phyloP scores from a whole-genome alignment of 2,888 invertebrate genomes.

The Gryllus longicercus region DNA sequence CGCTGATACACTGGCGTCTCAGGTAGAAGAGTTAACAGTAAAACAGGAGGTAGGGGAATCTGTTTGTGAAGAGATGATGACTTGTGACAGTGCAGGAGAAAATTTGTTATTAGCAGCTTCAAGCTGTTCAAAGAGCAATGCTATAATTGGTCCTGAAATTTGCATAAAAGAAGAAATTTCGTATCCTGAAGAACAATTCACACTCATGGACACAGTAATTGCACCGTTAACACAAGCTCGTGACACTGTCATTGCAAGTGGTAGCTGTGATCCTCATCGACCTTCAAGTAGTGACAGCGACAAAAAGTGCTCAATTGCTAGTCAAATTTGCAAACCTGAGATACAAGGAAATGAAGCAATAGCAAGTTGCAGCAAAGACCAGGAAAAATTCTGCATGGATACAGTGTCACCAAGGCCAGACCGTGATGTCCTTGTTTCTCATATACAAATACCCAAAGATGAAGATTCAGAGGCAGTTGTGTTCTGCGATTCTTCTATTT shows the following conservation, averaged over 20 bases:
- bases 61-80: not conserved
- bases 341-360: conserved; percentile 2
- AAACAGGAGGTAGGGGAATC: not conserved
- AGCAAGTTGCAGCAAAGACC: not conserved
- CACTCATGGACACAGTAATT: not conserved
- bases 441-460: not conserved
- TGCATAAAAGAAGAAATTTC: not conserved
- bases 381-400: not conserved
- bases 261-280: not conserved
- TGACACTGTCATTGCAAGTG: not conserved
- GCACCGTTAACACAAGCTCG: not conserved
- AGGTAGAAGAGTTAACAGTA: not conserved
- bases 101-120: not conserved
- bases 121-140: not conserved
- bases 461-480: not conserved
- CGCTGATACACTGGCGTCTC: not conserved
- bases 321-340: not conserved
- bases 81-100: not conserved
- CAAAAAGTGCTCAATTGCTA: not conserved
- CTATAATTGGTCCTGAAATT: not conserved
- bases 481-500: not conserved
- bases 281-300: not conserved
- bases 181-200: not conserved
- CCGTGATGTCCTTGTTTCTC: not conserved
- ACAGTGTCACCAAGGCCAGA: not conserved